Evolutionary conservation across 2,113 vertebrate genomes (phyloP), one percentile per base, ranked within the genome.

Genomic region (Trematocara nigrifrons): DNA sequence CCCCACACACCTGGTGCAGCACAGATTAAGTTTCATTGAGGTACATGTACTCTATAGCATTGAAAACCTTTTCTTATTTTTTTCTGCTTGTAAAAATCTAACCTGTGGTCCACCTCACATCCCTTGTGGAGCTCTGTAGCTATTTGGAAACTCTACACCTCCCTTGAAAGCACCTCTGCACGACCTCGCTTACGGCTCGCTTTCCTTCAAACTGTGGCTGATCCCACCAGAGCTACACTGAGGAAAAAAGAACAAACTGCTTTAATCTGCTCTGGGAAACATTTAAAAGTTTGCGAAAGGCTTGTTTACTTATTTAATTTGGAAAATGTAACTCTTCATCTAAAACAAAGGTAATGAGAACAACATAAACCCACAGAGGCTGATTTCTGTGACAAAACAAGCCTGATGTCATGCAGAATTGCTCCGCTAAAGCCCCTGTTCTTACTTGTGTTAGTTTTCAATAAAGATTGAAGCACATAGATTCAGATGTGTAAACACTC

Each of bases 101-200:
- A 86, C 87, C 88, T 89, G 87, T 83, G 61, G 85, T 83, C 88
- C 40, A 84, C 69, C 85, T 86, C 16, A 2, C 78, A 18, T 79
- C 57, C 61, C 77, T 22, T 5, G 29, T 81, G 59, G 42, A 86
- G 57, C 56, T 80, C 53, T 80, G 82, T 4, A 79, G 84, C 71
- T 84, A 54, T 86, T 82, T 81, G 86, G 91, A 89, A 94, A 90
- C 86, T 59, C 20, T 6, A 90, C 52, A 64, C 86, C 77, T 79
- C 79, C 76, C 77, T 2, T 18, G 42, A 53, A 74, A 89, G 57
- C 16, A 11, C 66, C 16, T 31, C 64, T 22, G 54, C 81, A 57
- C 66, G 4, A 42, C 84, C 79, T 47, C 4, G n/a, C 87, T 83
- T 26, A 71, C 20, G 2, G 66, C 71, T 85, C 10, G 4, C 59